Evolutionary conservation across 2,888 invertebrate genomes (phyloP).

Genomic region (Choristoneura rosaceana): DNA sequence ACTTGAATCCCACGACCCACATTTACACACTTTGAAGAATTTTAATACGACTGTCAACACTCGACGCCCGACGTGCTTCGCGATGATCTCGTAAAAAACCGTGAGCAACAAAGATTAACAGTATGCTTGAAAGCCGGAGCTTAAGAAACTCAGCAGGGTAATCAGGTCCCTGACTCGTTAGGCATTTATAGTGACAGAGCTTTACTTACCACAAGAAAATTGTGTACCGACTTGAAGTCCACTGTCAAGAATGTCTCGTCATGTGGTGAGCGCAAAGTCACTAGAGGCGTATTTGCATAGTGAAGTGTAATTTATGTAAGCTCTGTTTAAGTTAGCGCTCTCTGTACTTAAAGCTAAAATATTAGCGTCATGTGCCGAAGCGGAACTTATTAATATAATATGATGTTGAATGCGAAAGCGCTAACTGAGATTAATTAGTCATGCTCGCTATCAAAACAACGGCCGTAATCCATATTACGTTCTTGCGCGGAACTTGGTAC

Average conservation of each 20-base stretch:
- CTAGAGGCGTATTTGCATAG: conserved; percentile 64
- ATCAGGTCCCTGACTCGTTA: background rate
- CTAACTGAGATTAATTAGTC: conserved; percentile 21
- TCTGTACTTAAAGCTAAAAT: conserved; percentile 50
- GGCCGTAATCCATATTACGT: background rate
- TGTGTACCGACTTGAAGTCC: background rate
- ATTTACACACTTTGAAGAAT: conserved; percentile 63
- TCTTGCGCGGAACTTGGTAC: background rate
- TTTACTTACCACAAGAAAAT: background rate
- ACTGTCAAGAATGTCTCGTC: background rate
- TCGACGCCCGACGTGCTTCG: conserved; percentile 27
- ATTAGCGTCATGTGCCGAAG: conserved; percentile 42
- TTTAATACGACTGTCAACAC: conserved; percentile 59
- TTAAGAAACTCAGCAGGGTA: background rate
- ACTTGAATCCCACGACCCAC: conserved; percentile 69
- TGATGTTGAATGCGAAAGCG: conserved; percentile 4
- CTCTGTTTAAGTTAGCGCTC: conserved; percentile 48
- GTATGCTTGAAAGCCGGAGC: background rate
- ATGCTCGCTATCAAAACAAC: conserved; percentile 8
- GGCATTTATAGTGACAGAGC: background rate
- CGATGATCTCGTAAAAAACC: background rate
- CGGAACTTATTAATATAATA: conserved; percentile 8
- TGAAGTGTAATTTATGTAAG: conserved; percentile 50
- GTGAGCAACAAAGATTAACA: background rate
- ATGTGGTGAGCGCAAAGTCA: conserved; percentile 46